Percentiles rank a stretch among this genome's conserved stretches.
Evolutionary conservation across 2,888 invertebrate genomes (phyloP).

Genomic region (Liopterus haemorrhoidalis): DNA sequence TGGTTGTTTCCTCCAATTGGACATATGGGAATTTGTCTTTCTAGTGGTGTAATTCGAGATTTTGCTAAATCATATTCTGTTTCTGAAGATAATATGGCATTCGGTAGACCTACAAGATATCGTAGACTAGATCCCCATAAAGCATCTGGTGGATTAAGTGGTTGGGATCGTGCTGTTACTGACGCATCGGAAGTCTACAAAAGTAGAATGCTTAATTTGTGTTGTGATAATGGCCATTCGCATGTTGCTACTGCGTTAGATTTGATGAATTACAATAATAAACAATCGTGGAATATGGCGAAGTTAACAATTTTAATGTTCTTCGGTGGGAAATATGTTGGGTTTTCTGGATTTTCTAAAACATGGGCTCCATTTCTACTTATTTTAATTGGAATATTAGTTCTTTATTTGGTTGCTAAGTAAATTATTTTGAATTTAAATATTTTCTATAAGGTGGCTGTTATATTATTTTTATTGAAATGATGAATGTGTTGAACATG

Average conservation of each 20-base stretch:
- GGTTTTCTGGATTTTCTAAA: slow-evolving; percentile 63
- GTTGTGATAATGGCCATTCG: slow-evolving; percentile 97
- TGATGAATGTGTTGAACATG: too few species aligned
- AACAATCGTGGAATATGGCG: slow-evolving; percentile 86
- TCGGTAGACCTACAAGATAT: slow-evolving; percentile 82
- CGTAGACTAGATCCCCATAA: slow-evolving; percentile 71
- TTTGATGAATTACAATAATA: slow-evolving; percentile 79
- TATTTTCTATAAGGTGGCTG: too few species aligned
- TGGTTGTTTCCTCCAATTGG: slow-evolving; percentile 97
- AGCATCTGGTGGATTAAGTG: slow-evolving; percentile 64
- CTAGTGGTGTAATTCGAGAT: slow-evolving; percentile 87
- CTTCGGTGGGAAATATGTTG: slow-evolving; percentile 75
- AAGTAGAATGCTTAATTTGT: slow-evolving; percentile 88
- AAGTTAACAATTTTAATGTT: slow-evolving; percentile 74
- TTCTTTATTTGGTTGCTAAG: too few species aligned
- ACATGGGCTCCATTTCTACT: slow-evolving; percentile 78
- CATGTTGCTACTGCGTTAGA: slow-evolving; percentile 92
- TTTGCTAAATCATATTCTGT: slow-evolving; percentile 97
- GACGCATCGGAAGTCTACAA: slow-evolving; percentile 95
- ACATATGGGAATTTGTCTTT: slow-evolving; percentile 93
- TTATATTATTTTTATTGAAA: too few species aligned
- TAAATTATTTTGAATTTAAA: too few species aligned
- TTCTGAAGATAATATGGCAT: slow-evolving; percentile 86
- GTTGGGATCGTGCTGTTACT: slow-evolving; percentile 83
- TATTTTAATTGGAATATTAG: too few species aligned